Base-by-base conservation (phyloP, 2,113 vertebrate species). In the Onychostruthus taczanowskii region DNA sequence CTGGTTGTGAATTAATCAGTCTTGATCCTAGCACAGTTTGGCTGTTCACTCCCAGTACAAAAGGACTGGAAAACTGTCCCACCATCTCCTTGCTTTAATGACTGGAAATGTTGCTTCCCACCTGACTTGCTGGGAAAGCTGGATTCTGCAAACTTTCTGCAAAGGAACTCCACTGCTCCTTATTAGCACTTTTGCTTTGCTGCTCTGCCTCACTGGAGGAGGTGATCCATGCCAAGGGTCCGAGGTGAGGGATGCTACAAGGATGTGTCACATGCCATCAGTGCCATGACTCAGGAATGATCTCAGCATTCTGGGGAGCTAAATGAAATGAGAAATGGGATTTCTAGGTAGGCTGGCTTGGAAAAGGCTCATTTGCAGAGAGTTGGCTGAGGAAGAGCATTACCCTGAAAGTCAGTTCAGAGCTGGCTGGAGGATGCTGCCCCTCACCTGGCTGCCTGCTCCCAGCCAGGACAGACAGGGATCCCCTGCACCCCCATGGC, bases 171-270 rank as follows among this genome's bases (percentile, higher is more conserved):
- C 33, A 7, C 33, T 39, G 53, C 23, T 70, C n/a, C n/a, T 61
- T 56, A 10, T 4, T 10, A 4, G 1, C 7, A 6, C 0, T 0
- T 47, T 64, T 41, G 27, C 11, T 13, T n/a, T 46, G 17, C 62
- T 72, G 30, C 52, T 75, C 59, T 75, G 49, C 46, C 72, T 90
- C 1, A 0, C 2, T 70, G 76, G 76, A 84, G 50, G 47, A 74
- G 30, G 37, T 35, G 28, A 22, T 39, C 44, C 49, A 9, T 20
- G 66, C 0, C 0, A 83, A 74, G 35, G 39, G 39, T 50, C 35
- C 3, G 8, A 55, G 55, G 23, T 35, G 70, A 72, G 44, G 47
- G 58, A 52, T 62, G 35, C 70, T 56, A 5, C 64, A n/a, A 67
- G 59, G 67, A 37, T 59, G 26, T 53, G 22, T 62, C 46, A 13